These are phyloP conservation scores for Amphipyra berbera DNA, from an alignment of 2,888 invertebrate genomes.

Conservation along the genomic window DNA sequence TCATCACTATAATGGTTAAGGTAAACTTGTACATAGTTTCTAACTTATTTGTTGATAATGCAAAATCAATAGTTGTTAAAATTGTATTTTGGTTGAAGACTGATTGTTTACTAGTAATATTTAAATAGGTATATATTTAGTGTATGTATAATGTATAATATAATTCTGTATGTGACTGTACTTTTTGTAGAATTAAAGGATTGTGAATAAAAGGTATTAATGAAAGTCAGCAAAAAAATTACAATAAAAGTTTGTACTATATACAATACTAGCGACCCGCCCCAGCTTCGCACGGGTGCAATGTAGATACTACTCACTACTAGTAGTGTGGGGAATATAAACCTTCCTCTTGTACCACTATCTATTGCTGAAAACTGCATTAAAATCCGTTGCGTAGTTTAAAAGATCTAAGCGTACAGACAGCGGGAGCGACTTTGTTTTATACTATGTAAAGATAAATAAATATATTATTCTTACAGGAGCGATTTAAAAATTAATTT, in stretches of 20 bases:
- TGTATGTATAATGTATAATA: constrained; percentile 20
- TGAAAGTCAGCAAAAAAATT: not conserved
- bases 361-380: too few relatives aligned
- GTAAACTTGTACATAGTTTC: constrained; percentile 64
- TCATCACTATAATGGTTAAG: constrained; percentile 48
- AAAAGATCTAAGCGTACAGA: too few relatives aligned
- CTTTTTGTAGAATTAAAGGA: constrained; percentile 14
- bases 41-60: constrained; percentile 77
- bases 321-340: too few relatives aligned
- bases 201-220: not conserved
- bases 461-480: too few relatives aligned
- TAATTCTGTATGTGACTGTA: constrained; percentile 22
- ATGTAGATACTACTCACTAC: too few relatives aligned
- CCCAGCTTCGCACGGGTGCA: too few relatives aligned
- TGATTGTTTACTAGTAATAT: constrained; percentile 79
- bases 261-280: too few relatives aligned
- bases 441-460: too few relatives aligned
- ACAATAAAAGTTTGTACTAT: not conserved
- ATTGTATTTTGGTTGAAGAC: constrained; percentile 86
- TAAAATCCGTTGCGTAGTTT: too few relatives aligned
- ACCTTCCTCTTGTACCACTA: too few relatives aligned
- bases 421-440: too few relatives aligned
- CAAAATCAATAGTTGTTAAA: constrained; percentile 68
- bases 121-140: constrained; percentile 42
- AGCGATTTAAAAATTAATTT: too few relatives aligned